Conservation (phyloP, 2,113 vertebrate species). For the Percina caprodes region DNA sequence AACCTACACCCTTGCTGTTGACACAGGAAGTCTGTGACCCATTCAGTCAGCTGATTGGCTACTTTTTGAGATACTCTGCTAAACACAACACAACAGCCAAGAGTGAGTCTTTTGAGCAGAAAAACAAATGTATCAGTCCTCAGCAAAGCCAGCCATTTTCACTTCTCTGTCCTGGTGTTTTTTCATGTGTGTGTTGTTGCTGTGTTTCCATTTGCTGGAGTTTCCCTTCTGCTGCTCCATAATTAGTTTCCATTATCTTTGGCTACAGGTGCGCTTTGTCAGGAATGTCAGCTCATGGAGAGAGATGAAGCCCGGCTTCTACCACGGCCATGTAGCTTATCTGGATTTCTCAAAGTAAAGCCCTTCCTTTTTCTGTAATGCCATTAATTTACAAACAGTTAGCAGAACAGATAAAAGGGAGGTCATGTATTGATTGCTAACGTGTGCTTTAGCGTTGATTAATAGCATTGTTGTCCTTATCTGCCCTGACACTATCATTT, state of each 20-base stretch:
- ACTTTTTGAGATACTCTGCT: not conserved
- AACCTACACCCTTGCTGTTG: not conserved
- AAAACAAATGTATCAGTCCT: not conserved
- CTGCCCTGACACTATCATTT: conserved; percentile 61
- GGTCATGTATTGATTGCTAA: conserved; percentile 61
- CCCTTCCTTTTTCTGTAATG: conserved; percentile 55
- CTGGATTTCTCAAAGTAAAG: conserved; percentile 97
- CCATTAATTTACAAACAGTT: conserved; percentile 65
- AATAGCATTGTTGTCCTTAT: conserved; percentile 72
- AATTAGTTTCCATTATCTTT: conserved; percentile 54
- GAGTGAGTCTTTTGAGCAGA: not conserved
- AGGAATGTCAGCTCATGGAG: conserved; percentile 96
- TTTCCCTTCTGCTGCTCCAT: conserved; percentile 16
- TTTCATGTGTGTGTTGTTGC: not conserved
- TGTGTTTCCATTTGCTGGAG: not conserved
- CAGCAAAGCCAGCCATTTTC: not conserved
- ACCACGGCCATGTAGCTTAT: conserved; percentile 95
- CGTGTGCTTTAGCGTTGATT: conserved; percentile 65
- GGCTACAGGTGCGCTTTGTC: conserved; percentile 92
- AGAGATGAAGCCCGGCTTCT: conserved; percentile 98
- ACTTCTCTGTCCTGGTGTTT: not conserved
- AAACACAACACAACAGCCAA: not conserved
- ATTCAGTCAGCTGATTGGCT: not conserved
- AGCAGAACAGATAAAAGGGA: conserved; percentile 49
- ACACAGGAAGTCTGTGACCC: not conserved